Evolutionary conservation across 2,888 invertebrate genomes (phyloP).

Genomic region (Podabrus alpinus): DNA sequence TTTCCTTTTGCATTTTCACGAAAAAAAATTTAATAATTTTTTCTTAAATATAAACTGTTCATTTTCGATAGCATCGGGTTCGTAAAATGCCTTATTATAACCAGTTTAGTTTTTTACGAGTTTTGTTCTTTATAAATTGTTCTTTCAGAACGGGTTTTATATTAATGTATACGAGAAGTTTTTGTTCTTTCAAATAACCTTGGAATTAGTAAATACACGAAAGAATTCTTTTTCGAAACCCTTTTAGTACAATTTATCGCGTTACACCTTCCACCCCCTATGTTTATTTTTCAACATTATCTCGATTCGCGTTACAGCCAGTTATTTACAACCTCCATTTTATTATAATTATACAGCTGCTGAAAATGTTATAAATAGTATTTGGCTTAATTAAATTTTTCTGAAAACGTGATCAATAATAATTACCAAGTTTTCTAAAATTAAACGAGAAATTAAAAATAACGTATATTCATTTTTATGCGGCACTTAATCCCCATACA

Average conservation of each 20-base stretch:
- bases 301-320: slow-evolving; percentile 36
- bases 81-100: slow-evolving; percentile 41
- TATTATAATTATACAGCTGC: slow-evolving; percentile 45
- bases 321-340: slow-evolving; percentile 43
- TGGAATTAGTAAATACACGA: slow-evolving; percentile 28
- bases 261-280: slow-evolving; percentile 22
- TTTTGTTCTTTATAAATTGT: slow-evolving; percentile 40
- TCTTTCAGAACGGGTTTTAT: slow-evolving; percentile 38
- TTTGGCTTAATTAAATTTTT: slow-evolving; percentile 46
- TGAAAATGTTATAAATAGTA: slow-evolving; percentile 40
- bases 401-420: background rate
- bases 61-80: slow-evolving; percentile 31
- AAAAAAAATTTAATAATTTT: background rate
- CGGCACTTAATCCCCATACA: too few species aligned
- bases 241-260: slow-evolving; percentile 15
- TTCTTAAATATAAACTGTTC: background rate
- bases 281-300: slow-evolving; percentile 37
- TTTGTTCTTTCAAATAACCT: slow-evolving; percentile 32
- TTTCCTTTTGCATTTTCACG: background rate
- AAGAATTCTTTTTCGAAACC: slow-evolving; percentile 5
- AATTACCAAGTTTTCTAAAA: background rate
- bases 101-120: slow-evolving; percentile 38
- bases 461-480: too few species aligned
- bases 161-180: slow-evolving; percentile 33
- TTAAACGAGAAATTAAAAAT: background rate